phyloP scores from a whole-genome alignment of 2,888 invertebrate genomes.

The Norana najaformis region DNA sequence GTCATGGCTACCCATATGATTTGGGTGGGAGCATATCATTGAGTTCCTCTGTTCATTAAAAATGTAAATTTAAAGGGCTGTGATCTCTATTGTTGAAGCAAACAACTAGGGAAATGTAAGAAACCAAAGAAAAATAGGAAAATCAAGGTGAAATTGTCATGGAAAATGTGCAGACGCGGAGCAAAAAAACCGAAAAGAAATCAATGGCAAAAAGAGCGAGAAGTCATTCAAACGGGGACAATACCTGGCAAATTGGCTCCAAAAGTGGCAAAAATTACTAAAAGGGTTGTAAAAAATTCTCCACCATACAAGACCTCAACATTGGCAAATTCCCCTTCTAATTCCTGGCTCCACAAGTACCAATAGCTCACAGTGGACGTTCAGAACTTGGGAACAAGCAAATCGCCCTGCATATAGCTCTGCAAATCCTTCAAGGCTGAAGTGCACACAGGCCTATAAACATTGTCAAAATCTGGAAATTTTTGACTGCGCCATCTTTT shows the following conservation, averaged over 20 bases:
- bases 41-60: too few species aligned
- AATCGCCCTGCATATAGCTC: not conserved
- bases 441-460: not conserved
- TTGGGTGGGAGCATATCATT: too few species aligned
- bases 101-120: too few species aligned
- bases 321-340: not conserved
- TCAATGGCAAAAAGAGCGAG: not conserved
- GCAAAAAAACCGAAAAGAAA: too few species aligned
- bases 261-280: not conserved
- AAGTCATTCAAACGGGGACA: not conserved
- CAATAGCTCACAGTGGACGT: not conserved
- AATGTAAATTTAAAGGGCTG: too few species aligned
- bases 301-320: not conserved
- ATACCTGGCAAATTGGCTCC: too few species aligned
- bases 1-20: too few species aligned
- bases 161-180: too few species aligned
- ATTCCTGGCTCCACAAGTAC: too few species aligned
- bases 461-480: not conserved
- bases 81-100: too few species aligned
- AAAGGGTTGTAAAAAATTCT: not conserved
- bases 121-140: too few species aligned
- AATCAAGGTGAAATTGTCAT: too few species aligned
- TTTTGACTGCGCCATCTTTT: not conserved
- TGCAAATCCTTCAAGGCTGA: not conserved
- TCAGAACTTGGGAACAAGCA: not conserved